Base-by-base conservation (phyloP, 2,888 invertebrate genomes). In the Antitype chi region DNA sequence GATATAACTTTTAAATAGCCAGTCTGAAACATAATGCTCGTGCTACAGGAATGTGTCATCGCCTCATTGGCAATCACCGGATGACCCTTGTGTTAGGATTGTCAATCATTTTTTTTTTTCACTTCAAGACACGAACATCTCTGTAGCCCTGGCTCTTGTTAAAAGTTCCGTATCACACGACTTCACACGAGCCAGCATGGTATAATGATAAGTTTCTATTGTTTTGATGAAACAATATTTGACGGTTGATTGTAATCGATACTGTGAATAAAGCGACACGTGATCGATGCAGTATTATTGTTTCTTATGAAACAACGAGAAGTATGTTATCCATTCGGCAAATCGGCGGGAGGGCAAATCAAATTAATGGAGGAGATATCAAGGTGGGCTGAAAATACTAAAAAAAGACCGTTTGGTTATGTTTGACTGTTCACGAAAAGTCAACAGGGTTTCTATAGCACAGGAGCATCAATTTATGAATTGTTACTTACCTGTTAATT, bases 281-380 rank as follows among this genome's bases (percentile, higher is more conserved):
- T 47, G 13, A 60, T 74, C 43, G 32, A 67, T 59, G 47, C n/a
- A 64, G 64, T 78, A 25, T 70, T 67, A 55, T 74, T 70, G 70
- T 71, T 68, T 63, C n/a, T 25, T 20, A 47, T 15, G 7, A 60
- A 32, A 83, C 49, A 64, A 23, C 52, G 43, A 38, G 20, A 59
- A 59, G 15, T 69, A 32, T 55, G 49, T 53, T 62, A 60, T 57
- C 20, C 5, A 32, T 59, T 25, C n/a, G 23, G 6, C 0, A 28
- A 32, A 43, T 52, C 23, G 43, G 6, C 17, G 8, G 13, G 2
- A n/a, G n/a, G 20, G n/a, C 8, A 32, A 53, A 62, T 32, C 6
- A 28, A 38, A 62, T 49, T 38, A n/a, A 15, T 69, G 32, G 25
- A 53, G 15, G 20, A 43, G 13, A 59, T 5, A 47, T 23, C 25